Evolutionary conservation across 2,113 vertebrate genomes (phyloP).

Genomic region (Hemiscyllium ocellatum): DNA sequence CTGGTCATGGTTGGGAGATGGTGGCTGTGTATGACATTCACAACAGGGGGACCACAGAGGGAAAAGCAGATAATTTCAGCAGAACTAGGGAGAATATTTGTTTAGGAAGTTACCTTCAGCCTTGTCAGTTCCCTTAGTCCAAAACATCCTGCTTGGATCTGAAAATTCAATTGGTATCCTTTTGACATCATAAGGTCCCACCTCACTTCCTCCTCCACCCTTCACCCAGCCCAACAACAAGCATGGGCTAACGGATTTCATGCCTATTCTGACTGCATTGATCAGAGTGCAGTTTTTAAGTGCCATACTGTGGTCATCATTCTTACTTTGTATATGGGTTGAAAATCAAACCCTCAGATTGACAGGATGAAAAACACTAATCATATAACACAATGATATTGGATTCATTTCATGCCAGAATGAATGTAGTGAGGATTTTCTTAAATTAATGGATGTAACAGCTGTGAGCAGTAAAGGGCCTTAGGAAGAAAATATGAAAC

Average conservation of each 20-base stretch:
- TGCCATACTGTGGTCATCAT: background rate
- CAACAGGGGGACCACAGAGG: background rate
- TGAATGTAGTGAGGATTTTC: background rate
- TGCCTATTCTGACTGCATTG: background rate
- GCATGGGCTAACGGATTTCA: background rate
- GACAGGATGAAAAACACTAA: background rate
- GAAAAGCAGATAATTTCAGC: background rate
- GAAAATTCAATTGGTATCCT: background rate
- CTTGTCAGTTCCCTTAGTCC: background rate
- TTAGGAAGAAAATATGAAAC: slow-evolving; percentile 5
- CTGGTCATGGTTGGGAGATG: no score
- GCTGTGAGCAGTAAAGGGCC: background rate
- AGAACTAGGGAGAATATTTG: background rate
- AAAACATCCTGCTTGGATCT: background rate
- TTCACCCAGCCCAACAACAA: background rate
- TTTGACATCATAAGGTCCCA: no score
- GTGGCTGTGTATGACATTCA: no score
- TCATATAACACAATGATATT: background rate
- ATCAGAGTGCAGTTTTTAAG: background rate
- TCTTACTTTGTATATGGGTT: background rate
- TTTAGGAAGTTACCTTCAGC: background rate
- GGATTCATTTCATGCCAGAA: background rate
- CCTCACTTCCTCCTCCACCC: background rate
- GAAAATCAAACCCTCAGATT: background rate
- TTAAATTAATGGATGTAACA: background rate